phyloP scores from a whole-genome alignment of 2,113 vertebrate species.

The Pangasianodon hypophthalmus region DNA sequence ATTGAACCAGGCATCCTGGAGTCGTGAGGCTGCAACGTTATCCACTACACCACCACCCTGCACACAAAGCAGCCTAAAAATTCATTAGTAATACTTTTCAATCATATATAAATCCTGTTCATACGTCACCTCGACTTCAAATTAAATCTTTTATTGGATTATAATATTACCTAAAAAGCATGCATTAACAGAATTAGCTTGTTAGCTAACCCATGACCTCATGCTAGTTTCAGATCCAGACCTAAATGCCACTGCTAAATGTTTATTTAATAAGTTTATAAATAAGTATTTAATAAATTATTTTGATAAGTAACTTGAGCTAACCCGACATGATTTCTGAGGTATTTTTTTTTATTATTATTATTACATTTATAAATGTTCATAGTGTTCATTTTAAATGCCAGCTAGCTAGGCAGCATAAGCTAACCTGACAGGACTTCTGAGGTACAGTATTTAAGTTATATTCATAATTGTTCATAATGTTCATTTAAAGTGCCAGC shows the following conservation, averaged over 20 bases:
- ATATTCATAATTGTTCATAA: neutral
- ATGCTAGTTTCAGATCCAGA: neutral
- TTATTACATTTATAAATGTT: too few species aligned
- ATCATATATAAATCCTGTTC: neutral
- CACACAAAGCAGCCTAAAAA: neutral
- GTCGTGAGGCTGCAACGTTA: too few species aligned
- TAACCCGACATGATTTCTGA: too few species aligned
- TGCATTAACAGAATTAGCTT: neutral
- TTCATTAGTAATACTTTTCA: neutral
- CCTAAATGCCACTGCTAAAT: neutral
- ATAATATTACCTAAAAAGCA: neutral
- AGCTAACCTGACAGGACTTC: neutral
- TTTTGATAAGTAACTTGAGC: too few species aligned
- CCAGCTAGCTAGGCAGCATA: neutral
- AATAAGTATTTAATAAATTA: too few species aligned
- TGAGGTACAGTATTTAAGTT: neutral
- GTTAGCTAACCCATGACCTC: neutral
- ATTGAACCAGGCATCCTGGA: neutral
- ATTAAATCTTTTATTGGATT: neutral
- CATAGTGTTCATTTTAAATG: too few species aligned
- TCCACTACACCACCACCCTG: neutral
- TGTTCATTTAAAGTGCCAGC: neutral
- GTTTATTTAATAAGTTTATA: neutral
- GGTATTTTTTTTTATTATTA: too few species aligned
- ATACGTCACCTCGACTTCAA: neutral